phyloP scores from a whole-genome alignment of 1,140 invertebrate species.

The Drosophila rhopaloa region DNA sequence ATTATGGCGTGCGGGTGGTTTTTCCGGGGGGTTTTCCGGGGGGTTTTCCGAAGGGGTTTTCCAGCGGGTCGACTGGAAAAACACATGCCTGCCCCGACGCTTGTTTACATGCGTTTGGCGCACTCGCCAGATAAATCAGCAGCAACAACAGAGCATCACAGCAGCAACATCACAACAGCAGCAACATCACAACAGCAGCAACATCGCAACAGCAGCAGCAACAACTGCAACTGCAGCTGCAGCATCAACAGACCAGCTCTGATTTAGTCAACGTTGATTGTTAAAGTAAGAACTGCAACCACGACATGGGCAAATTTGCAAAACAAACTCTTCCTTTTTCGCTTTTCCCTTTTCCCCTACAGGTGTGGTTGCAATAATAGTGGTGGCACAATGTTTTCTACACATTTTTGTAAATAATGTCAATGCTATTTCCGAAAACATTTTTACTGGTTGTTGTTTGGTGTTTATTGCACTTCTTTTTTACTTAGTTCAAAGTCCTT shows the following conservation, averaged over 20 bases:
- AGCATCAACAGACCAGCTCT: slow-evolving; percentile 15
- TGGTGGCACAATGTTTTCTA: not conserved
- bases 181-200: slow-evolving; percentile 5
- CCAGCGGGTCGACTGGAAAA: slow-evolving; percentile 7
- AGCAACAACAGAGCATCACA: slow-evolving; percentile 42
- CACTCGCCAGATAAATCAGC: slow-evolving; percentile 77
- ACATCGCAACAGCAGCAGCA: slow-evolving; percentile 1
- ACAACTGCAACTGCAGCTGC: slow-evolving; percentile 18
- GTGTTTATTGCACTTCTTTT: no score
- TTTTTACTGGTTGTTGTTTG: not conserved
- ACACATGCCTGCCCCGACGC: slow-evolving; percentile 38
- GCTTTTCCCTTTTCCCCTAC: not conserved
- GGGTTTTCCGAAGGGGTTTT: not conserved
- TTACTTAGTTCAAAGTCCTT: no score
- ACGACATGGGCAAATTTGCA: slow-evolving; percentile 46
- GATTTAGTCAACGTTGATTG: slow-evolving; percentile 33
- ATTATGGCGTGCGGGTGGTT: slow-evolving; percentile 4
- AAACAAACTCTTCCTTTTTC: slow-evolving; percentile 47
- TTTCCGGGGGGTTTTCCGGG: not conserved
- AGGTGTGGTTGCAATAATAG: not conserved
- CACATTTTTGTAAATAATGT: not conserved
- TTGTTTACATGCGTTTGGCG: slow-evolving; percentile 79
- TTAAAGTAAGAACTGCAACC: slow-evolving; percentile 20
- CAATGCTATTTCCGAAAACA: not conserved
- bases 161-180: slow-evolving; percentile 3